These are phyloP conservation scores for Acanthurus leucopareius DNA, from an alignment of 2,797 vertebrate species.

Conservation along the genomic window DNA sequence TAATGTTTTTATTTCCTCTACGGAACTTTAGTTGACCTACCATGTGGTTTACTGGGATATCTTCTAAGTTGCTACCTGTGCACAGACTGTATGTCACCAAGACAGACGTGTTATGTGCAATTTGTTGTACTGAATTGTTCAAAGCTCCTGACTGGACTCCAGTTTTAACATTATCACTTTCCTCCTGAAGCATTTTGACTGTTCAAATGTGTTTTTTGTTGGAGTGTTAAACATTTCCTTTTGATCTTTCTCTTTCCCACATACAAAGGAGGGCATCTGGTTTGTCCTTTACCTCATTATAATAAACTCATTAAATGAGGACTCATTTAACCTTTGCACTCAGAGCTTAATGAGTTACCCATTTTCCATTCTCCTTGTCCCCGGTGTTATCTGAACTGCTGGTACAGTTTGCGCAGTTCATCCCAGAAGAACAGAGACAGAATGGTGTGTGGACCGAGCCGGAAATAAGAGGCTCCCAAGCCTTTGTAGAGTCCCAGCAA, in stretches of 20 bases:
- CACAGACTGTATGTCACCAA: neutral
- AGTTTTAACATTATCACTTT: slow-evolving; percentile 8
- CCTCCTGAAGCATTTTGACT: neutral
- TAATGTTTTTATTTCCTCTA: neutral
- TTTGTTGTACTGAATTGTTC: neutral
- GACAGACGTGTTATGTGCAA: slow-evolving; percentile 1
- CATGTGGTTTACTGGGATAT: neutral
- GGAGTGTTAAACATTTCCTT: slow-evolving; percentile 51
- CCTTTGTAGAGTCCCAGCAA: slow-evolving; percentile 88
- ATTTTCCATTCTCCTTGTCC: slow-evolving; percentile 22
- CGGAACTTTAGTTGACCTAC: neutral
- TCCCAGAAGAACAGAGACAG: slow-evolving; percentile 89
- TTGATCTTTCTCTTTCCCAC: slow-evolving; percentile 24
- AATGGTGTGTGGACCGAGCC: slow-evolving; percentile 88
- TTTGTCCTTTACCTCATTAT: slow-evolving; percentile 35
- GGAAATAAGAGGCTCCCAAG: slow-evolving; percentile 88
- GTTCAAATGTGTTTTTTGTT: slow-evolving; percentile 8
- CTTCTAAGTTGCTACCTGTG: neutral
- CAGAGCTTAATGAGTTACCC: slow-evolving; percentile 62
- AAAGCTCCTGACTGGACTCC: neutral
- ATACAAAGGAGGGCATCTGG: slow-evolving; percentile 12
- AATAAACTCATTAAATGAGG: slow-evolving; percentile 50
- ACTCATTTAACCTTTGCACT: slow-evolving; percentile 43
- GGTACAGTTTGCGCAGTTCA: slow-evolving; percentile 82
- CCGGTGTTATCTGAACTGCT: slow-evolving; percentile 69